Base-by-base conservation (phyloP, 2,888 invertebrate species). In the Yponomeuta plumbellus region DNA sequence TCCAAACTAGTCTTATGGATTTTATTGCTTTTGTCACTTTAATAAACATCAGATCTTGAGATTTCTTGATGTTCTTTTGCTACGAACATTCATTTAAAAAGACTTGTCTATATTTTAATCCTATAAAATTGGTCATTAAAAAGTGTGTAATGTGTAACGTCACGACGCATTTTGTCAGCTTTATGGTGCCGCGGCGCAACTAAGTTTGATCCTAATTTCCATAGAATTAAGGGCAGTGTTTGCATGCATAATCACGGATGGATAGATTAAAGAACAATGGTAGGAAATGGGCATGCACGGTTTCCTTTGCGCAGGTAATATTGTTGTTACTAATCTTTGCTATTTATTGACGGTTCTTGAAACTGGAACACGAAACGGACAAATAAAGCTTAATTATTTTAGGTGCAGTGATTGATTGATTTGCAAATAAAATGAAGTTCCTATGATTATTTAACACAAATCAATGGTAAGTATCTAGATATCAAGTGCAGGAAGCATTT, bases 271-370 rank as follows among this genome's bases (percentile, higher is more conserved):
- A 70, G 74, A 80, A 81, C 81, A 81, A 81, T 80, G 80, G 71
- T 72, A 76, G 81, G 81, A 81, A 80, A 76, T 21, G 66, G 73
- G 71, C 69, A 76, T 74, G 80, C 78, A 72, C 69, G 72, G 76
- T 66, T 76, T 80, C 76, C 72, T 68, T 22, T 21, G 66, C 59
- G 70, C 72, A 66, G 68, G 61, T 34, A 17, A 52, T 52, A 52
- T 52, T 52, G 44, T 52, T 17, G 44, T 52, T 52, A 13, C 44
- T 52, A 52, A 52, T 52, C 44, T 52, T 1, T 52, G 44, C 44
- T 52, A 52, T 52, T 52, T 52, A 52, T 52, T 52, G 44, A 52
- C 17, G 44, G 44, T 17, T 52, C 17, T 52, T 52, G 17, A 17
- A 52, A 17, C 34, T 34, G 5, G 44, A 52, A 17, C 44, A 13